phyloP scores from a whole-genome alignment of 2,888 invertebrate species.

The Cylloceria caligata region DNA sequence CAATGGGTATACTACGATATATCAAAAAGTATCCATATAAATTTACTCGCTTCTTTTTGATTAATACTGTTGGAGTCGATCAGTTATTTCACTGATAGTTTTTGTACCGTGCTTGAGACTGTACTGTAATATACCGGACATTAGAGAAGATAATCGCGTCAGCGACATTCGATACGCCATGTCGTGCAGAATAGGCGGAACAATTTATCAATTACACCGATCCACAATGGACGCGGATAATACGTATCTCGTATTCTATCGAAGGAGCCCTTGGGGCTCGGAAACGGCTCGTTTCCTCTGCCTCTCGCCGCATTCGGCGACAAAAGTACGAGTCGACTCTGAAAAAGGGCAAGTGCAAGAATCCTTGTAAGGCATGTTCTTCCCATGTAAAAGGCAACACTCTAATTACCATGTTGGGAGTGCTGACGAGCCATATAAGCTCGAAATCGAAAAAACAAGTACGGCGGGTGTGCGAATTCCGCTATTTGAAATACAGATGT shows the following conservation, averaged over 20 bases:
- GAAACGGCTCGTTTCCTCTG: slow-evolving; percentile 18
- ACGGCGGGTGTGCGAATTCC: slow-evolving; percentile 29
- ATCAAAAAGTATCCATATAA: not conserved
- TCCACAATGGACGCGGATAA: slow-evolving; percentile 37
- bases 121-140: slow-evolving; percentile 41
- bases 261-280: not conserved
- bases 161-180: slow-evolving; percentile 56
- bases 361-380: slow-evolving; percentile 72
- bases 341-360: slow-evolving; percentile 67
- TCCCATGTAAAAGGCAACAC: slow-evolving; percentile 65
- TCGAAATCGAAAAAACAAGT: slow-evolving; percentile 40
- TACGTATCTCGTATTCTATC: not conserved
- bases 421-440: slow-evolving; percentile 56
- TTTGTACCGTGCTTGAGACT: not conserved
- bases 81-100: not conserved
- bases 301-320: slow-evolving; percentile 48
- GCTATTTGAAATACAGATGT: slow-evolving; percentile 54
- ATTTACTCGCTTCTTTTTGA: slow-evolving; percentile 1
- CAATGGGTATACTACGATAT: slow-evolving; percentile 21
- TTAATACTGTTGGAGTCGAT: slow-evolving; percentile 5
- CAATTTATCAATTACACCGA: slow-evolving; percentile 68
- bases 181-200: slow-evolving; percentile 58
- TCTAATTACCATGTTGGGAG: slow-evolving; percentile 65
- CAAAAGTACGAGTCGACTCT: slow-evolving; percentile 43
- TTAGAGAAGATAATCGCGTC: slow-evolving; percentile 46